Conservation (phyloP, 2,797 vertebrate genomes). For the Mormyrus proboscirostris region DNA sequence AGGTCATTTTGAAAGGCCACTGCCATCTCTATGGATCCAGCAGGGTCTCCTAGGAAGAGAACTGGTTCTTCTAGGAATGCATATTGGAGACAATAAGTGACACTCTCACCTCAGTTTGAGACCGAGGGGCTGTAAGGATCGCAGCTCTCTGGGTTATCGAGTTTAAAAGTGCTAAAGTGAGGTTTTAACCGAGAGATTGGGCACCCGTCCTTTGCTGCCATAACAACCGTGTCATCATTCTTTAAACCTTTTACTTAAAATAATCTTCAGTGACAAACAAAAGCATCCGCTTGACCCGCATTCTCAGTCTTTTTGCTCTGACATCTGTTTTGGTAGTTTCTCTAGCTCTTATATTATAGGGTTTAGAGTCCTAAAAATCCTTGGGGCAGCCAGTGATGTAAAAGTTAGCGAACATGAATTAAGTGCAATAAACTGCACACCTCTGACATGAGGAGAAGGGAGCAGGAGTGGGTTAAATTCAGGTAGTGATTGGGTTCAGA, state of each 20-base stretch:
- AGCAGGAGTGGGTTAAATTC: neutral
- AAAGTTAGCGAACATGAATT: neutral
- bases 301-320: neutral
- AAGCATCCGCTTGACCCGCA: neutral
- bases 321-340: neutral
- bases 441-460: neutral
- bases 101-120: constrained; percentile 43
- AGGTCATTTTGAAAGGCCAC: constrained; percentile 37
- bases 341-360: neutral
- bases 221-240: neutral
- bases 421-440: neutral
- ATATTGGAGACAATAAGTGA: constrained; percentile 52
- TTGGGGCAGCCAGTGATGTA: neutral
- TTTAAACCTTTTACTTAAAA: neutral
- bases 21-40: constrained; percentile 26
- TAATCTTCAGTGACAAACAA: neutral
- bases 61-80: constrained; percentile 55
- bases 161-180: constrained; percentile 13
- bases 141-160: neutral
- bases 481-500: neutral
- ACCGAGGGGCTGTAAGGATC: constrained; percentile 30
- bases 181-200: neutral
- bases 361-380: neutral
- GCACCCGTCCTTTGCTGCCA: neutral
- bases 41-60: constrained; percentile 59